These are phyloP conservation scores for Colletes gigas DNA, from an alignment of 1,140 invertebrate species.

Conservation along the genomic window DNA sequence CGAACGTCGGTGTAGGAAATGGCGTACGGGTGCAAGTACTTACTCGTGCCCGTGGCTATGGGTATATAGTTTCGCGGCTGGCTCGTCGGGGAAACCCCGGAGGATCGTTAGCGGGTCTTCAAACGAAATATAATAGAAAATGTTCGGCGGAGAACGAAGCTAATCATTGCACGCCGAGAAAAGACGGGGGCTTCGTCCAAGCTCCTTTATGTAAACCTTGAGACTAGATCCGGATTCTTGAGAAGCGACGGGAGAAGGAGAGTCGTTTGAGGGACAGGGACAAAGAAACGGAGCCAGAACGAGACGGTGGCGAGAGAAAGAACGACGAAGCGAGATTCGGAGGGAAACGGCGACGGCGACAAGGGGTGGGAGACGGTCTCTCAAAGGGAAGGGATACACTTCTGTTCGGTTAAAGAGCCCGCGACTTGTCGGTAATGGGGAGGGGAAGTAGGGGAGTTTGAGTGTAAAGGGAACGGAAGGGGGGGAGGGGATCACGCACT, in stretches of 20 bases:
- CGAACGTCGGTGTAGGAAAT: too few relatives aligned
- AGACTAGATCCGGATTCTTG: conserved; percentile 79
- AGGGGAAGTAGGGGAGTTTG: conserved; percentile 8
- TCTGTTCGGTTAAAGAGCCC: conserved; percentile 54
- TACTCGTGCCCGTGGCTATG: too few relatives aligned
- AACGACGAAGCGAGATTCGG: conserved; percentile 39
- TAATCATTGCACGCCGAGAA: conserved; percentile 54
- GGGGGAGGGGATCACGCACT: conserved; percentile 56
- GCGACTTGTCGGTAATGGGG: neutral
- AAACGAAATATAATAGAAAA: conserved; percentile 51
- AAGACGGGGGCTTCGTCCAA: conserved; percentile 61
- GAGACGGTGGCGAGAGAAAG: conserved; percentile 30
- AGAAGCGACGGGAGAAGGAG: conserved; percentile 50
- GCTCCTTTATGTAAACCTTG: conserved; percentile 79
- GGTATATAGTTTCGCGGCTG: too few relatives aligned
- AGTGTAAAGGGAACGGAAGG: conserved; percentile 4
- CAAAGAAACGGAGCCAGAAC: neutral
- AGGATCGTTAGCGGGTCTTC: conserved; percentile 41
- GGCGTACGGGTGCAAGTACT: too few relatives aligned
- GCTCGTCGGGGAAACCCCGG: conserved; percentile 22
- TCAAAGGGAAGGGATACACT: conserved; percentile 63
- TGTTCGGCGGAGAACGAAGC: conserved; percentile 54
- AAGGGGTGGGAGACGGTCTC: conserved; percentile 8
- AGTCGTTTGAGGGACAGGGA: conserved; percentile 1
- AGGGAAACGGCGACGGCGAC: conserved; percentile 45